phyloP scores from a whole-genome alignment of 2,113 vertebrate genomes.

The Psophia crepitans region DNA sequence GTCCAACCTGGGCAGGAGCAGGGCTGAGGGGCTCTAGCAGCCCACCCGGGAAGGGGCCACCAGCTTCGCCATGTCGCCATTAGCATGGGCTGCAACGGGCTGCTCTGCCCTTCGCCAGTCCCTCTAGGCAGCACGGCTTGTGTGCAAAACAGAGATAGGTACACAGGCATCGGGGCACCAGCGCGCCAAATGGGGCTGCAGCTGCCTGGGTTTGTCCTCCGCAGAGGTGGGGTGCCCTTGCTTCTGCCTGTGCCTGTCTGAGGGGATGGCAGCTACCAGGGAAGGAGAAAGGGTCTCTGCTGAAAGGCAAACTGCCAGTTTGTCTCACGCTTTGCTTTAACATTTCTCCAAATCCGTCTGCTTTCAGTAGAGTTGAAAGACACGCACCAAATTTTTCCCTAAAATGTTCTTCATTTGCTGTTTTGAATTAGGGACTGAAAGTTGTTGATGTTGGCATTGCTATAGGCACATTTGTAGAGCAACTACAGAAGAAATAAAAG shows the following conservation, averaged over 20 bases:
- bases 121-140: not conserved
- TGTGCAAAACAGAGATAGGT: rapidly evolving
- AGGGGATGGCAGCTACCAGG: not conserved
- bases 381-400: rapidly evolving
- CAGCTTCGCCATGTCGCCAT: rapidly evolving
- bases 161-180: not conserved
- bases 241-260: not conserved
- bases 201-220: not conserved
- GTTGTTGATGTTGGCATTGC: not conserved
- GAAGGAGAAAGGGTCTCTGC: not conserved
- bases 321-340: not conserved
- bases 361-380: not conserved
- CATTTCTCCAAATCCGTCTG: not conserved
- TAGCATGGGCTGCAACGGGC: not conserved
- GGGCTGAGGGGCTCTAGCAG: not conserved
- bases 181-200: rapidly evolving
- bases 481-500: not conserved
- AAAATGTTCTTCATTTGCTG: not conserved
- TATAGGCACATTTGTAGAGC: not conserved
- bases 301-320: rapidly evolving
- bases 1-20: rapidly evolving
- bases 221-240: not conserved
- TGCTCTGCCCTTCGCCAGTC: not conserved
- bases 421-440: not conserved
- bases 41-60: not conserved